These are phyloP conservation scores for Ormyrus pomaceus DNA, from an alignment of 2,888 invertebrate species.

Conservation along the genomic window DNA sequence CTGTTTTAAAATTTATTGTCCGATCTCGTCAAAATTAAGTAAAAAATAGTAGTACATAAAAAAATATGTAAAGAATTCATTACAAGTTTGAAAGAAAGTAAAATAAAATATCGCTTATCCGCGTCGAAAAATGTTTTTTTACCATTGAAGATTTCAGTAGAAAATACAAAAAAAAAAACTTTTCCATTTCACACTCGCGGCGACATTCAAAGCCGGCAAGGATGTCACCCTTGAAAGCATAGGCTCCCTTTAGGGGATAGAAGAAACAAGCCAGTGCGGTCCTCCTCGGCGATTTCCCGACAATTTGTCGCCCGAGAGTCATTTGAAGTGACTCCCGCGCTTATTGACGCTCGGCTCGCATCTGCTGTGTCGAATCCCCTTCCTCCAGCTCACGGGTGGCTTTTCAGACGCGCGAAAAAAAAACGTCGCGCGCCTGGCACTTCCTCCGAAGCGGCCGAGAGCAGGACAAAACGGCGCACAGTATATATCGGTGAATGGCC, in stretches of 20 bases:
- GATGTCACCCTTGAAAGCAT: conserved; percentile 7
- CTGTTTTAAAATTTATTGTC: no score
- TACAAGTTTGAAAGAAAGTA: no score
- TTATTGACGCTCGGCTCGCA: conserved; percentile 12
- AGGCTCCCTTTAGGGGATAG: neutral
- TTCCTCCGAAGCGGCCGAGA: conserved; percentile 6
- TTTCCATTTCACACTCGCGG: neutral
- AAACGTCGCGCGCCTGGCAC: neutral
- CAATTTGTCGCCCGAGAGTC: conserved; percentile 54
- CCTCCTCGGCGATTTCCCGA: conserved; percentile 34
- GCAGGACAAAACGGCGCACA: no score
- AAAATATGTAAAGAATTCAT: no score
- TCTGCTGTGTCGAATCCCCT: conserved; percentile 43
- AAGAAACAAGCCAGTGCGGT: neutral
- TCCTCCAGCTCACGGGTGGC: conserved; percentile 27
- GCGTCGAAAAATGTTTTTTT: no score
- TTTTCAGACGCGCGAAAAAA: conserved; percentile 36
- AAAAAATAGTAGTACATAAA: no score
- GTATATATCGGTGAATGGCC: conserved; percentile 5
- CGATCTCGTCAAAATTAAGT: no score
- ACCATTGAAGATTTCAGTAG: no score
- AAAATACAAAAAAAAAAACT: neutral
- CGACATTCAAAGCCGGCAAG: conserved; percentile 7
- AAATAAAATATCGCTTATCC: no score
- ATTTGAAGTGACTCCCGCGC: conserved; percentile 53